Evolutionary conservation across 2,888 invertebrate genomes (phyloP).

Genomic region (Cerceris ruficornis): DNA sequence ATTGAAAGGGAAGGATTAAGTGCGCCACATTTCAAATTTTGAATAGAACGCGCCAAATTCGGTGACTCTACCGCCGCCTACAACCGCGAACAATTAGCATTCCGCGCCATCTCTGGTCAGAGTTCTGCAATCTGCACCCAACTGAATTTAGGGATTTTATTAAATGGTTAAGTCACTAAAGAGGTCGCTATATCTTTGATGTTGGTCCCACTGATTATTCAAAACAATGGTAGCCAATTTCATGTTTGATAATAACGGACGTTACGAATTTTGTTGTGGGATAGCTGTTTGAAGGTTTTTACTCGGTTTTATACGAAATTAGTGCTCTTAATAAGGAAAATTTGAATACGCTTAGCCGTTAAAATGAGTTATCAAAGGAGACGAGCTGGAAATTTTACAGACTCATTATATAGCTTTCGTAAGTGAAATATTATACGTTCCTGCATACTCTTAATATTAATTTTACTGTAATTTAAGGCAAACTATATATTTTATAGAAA

Average conservation of each 20-base stretch:
- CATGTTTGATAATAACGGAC: slow-evolving; percentile 20
- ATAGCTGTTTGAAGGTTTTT: neutral
- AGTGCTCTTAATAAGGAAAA: neutral
- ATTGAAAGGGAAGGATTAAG: no score
- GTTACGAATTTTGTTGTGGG: neutral
- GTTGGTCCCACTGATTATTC: slow-evolving; percentile 30
- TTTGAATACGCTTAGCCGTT: neutral
- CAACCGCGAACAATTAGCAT: no score
- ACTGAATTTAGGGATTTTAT: no score
- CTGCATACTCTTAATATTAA: neutral
- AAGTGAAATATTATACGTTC: slow-evolving; percentile 43
- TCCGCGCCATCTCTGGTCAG: no score
- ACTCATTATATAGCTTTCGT: slow-evolving; percentile 53
- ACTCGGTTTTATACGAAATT: neutral
- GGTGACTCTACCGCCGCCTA: no score
- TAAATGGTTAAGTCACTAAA: no score
- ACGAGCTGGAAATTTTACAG: slow-evolving; percentile 51
- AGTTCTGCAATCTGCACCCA: no score
- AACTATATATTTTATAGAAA: slow-evolving; percentile 36
- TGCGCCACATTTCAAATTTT: no score
- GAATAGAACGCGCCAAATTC: no score
- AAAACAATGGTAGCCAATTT: slow-evolving; percentile 12
- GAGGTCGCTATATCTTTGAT: neutral
- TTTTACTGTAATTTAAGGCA: neutral
- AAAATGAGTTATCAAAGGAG: slow-evolving; percentile 50